Percentiles rank a stretch among this genome's conserved stretches.
These are phyloP conservation scores for Rotaria socialis DNA, from an alignment of 2,888 invertebrate species.

Conservation along the genomic window DNA sequence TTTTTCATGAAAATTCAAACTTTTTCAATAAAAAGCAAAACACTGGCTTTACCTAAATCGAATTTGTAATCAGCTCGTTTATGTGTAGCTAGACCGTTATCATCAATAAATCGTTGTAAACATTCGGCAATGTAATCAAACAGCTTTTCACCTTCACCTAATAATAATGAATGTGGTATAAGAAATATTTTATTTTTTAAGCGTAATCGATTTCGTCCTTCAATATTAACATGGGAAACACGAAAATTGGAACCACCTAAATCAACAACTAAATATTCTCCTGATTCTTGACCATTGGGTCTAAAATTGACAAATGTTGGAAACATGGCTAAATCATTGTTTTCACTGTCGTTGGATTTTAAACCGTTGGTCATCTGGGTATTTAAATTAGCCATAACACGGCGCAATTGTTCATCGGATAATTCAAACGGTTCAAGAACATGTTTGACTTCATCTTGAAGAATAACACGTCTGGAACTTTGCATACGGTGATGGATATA, in stretches of 20 bases:
- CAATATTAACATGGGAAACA: constrained; percentile 62
- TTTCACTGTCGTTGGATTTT: not conserved
- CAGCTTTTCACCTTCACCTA: constrained; percentile 27
- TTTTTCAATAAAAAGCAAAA: no score
- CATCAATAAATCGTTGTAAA: constrained; percentile 20
- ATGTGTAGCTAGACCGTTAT: not conserved
- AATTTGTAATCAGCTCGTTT: not conserved
- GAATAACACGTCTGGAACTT: not conserved
- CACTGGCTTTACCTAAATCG: not conserved
- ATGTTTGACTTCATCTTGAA: not conserved
- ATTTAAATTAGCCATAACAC: constrained; percentile 35
- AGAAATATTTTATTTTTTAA: constrained; percentile 35
- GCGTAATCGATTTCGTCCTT: constrained; percentile 4
- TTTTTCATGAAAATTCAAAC: no score
- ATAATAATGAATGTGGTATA: constrained; percentile 22
- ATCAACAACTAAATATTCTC: constrained; percentile 90
- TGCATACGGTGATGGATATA: not conserved
- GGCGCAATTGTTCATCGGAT: not conserved
- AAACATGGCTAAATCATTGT: constrained; percentile 70
- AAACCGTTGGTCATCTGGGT: constrained; percentile 18
- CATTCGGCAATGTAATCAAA: constrained; percentile 34
- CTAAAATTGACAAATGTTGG: constrained; percentile 90
- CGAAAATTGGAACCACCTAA: constrained; percentile 96
- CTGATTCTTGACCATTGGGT: constrained; percentile 81
- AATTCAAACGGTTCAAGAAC: constrained; percentile 20